These are phyloP conservation scores for Antheraea yamamai DNA, from an alignment of 2,888 invertebrate species.

Conservation along the genomic window DNA sequence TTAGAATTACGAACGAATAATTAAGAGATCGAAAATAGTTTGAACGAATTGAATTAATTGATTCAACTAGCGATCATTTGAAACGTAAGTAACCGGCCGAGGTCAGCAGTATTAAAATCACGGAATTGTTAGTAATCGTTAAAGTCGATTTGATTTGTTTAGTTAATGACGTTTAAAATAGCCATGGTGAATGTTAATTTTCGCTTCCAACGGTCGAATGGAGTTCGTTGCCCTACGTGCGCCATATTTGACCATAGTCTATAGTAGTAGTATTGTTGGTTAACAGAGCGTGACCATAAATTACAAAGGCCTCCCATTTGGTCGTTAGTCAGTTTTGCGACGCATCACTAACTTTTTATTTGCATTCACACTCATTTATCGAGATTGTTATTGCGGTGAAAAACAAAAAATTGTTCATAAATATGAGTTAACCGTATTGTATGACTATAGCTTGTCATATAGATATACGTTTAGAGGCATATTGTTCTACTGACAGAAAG, in stretches of 20 bases:
- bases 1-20: neutral
- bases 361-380: slow-evolving; percentile 20
- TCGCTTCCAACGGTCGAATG: slow-evolving; percentile 48
- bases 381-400: slow-evolving; percentile 22
- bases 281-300: slow-evolving; percentile 70
- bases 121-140: slow-evolving; percentile 28
- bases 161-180: slow-evolving; percentile 51
- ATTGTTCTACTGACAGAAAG: neutral
- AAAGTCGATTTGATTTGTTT: slow-evolving; percentile 32
- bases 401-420: neutral
- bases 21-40: neutral
- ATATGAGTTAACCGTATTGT: neutral
- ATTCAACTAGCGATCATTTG: slow-evolving; percentile 3
- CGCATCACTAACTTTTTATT: slow-evolving; percentile 52
- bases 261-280: slow-evolving; percentile 50
- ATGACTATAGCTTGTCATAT: neutral
- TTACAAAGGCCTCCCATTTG: slow-evolving; percentile 58
- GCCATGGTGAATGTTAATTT: slow-evolving; percentile 60
- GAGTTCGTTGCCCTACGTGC: slow-evolving; percentile 57
- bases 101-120: slow-evolving; percentile 22
- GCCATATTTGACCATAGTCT: slow-evolving; percentile 66
- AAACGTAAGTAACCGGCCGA: neutral
- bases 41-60: slow-evolving; percentile 13
- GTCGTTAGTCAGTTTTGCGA: slow-evolving; percentile 50
- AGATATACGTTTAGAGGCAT: neutral